Base-by-base conservation (phyloP, 2,113 vertebrate genomes). In the Podarcis cretensis region DNA sequence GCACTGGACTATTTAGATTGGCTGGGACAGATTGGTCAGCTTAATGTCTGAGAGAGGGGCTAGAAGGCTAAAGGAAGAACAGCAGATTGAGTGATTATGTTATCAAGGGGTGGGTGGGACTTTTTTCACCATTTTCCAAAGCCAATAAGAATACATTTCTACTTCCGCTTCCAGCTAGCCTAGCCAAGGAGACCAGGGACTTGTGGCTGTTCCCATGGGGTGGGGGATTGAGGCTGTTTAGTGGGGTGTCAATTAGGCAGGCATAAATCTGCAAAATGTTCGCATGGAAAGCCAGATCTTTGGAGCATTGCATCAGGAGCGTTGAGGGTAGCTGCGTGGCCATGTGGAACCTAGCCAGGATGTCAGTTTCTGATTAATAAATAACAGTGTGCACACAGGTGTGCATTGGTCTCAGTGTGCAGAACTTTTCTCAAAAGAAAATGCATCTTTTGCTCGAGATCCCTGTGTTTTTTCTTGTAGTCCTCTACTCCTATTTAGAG, bases 401-500 rank as follows among this genome's bases (percentile, higher is more conserved):
- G 73, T 25, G 3, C n/a, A 75, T 27, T 14, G 13, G 18, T 75
- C 54, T 37, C 48, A 37, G 32, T 25, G n/a, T 57, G 5, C 6
- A 59, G 18, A 69, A 35, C 32, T 2, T 3, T 32, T 20, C 4
- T 3, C 7, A 12, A 54, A 32, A 23, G 48, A 92, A 13, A 25
- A 94, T 97, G 93, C 73, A 78, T 1, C 23, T 92, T 25, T 3
- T 94, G 0, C 63, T 96, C 20, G 65, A 89, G 2, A 1, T 48
- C 1, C 63, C 95, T 2, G 71, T 93, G 87, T 40, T 96, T 6
- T 21, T 96, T 25, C 91, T 91, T 1, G 43, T 94, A 2, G 81
- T 95, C 1, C 1, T 96, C 73, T 13, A 94, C 80, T 90, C 86
- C 48, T 89, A 5, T 32, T 1, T 97, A 3, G 95, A 97, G 80